These are phyloP conservation scores for Eupithecia dodoneata DNA, from an alignment of 2,888 invertebrate species.

Conservation along the genomic window DNA sequence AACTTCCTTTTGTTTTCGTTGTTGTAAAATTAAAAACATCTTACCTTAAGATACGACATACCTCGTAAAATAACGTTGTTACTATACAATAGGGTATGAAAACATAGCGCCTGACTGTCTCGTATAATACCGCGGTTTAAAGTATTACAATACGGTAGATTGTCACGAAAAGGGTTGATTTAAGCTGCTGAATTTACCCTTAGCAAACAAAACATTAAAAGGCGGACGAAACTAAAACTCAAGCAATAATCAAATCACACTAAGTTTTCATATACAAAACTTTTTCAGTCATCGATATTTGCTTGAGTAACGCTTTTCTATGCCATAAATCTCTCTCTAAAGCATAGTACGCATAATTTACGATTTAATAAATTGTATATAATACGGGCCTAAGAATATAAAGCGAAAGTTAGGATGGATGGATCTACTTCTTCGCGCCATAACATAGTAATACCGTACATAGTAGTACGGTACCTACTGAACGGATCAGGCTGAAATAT, in stretches of 20 bases:
- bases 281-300: no score
- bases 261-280: no score
- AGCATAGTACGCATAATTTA: no score
- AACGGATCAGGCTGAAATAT: no score
- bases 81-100: background rate
- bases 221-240: background rate
- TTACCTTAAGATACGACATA: background rate
- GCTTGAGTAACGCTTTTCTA: no score
- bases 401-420: background rate
- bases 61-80: slow-evolving; percentile 4
- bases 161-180: background rate
- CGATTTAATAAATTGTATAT: no score
- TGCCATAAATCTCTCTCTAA: no score
- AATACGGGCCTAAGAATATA: no score
- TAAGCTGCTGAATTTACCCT: background rate
- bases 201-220: background rate
- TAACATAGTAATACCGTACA: background rate
- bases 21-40: background rate
- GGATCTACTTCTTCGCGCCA: background rate
- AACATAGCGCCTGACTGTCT: background rate
- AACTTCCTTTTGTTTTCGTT: background rate
- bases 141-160: background rate
- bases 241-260: background rate
- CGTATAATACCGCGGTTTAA: background rate
- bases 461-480: background rate